Evolutionary conservation across 2,797 vertebrate genomes (phyloP).

Genomic region (Sebastes variabilis): DNA sequence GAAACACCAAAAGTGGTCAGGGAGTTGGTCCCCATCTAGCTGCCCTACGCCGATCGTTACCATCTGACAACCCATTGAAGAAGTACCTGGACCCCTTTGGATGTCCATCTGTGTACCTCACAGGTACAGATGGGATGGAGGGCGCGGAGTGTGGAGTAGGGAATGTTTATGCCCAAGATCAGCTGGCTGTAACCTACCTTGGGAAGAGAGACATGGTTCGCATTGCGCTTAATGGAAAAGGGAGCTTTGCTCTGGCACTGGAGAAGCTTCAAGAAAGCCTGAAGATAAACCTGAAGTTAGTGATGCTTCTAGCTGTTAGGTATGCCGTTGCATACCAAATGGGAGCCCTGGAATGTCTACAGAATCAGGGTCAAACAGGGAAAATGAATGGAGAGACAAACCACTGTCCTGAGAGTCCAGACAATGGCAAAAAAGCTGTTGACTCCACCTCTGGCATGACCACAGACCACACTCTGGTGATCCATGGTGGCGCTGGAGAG

Average conservation of each 20-base stretch:
- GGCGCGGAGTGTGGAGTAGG: constrained; percentile 84
- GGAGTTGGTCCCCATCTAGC: constrained; percentile 84
- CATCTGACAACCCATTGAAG: constrained; percentile 77
- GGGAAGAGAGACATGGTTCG: constrained; percentile 80
- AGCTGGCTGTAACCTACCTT: constrained; percentile 84
- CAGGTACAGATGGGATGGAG: constrained; percentile 81
- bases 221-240: constrained; percentile 83
- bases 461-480: constrained; percentile 75
- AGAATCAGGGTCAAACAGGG: constrained; percentile 60
- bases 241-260: constrained; percentile 75
- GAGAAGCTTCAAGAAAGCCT: constrained; percentile 75
- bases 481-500: constrained; percentile 85
- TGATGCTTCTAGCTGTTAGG: constrained; percentile 81
- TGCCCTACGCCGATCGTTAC: constrained; percentile 71
- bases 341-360: constrained; percentile 79
- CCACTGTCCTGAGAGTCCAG: constrained; percentile 5
- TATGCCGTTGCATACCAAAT: constrained; percentile 83
- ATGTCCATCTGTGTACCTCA: constrained; percentile 85
- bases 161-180: constrained; percentile 84
- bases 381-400: constrained; percentile 49
- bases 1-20: constrained; percentile 80
- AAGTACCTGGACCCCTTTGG: constrained; percentile 82
- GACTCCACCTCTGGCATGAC: constrained; percentile 23
- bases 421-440: constrained; percentile 13
- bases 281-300: constrained; percentile 71